Evolutionary conservation across 1,140 invertebrate species (phyloP).

Genomic region (Drosophila jambulina): DNA sequence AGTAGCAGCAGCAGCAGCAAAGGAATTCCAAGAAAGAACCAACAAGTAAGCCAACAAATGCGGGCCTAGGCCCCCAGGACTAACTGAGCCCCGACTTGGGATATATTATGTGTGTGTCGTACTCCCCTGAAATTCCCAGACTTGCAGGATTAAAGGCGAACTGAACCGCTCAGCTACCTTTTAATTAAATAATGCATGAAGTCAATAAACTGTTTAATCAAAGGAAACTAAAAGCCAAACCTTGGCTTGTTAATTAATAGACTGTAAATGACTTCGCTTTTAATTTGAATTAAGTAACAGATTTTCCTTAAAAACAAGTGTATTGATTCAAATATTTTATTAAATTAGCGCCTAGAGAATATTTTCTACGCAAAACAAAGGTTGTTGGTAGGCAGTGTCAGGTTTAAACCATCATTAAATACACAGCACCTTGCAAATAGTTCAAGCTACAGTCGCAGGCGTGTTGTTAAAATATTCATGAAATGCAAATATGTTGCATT

Average conservation of each 20-base stretch:
- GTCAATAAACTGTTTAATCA: slow-evolving; percentile 6
- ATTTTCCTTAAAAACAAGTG: neutral
- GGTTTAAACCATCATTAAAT: neutral
- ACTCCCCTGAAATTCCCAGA: slow-evolving; percentile 1
- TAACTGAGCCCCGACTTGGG: slow-evolving; percentile 2
- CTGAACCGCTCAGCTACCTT: neutral
- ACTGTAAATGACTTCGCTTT: neutral
- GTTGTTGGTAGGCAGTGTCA: neutral
- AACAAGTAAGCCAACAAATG: slow-evolving; percentile 31
- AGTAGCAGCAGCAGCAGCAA: slow-evolving; percentile 19
- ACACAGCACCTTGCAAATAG: neutral
- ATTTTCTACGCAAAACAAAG: neutral
- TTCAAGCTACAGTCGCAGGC: neutral
- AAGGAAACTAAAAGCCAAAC: neutral
- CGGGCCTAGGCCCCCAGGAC: slow-evolving; percentile 1
- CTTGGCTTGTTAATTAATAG: neutral
- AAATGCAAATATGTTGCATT: slow-evolving; percentile 26
- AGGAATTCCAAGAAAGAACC: slow-evolving; percentile 26
- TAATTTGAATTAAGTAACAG: neutral
- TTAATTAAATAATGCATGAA: slow-evolving; percentile 6
- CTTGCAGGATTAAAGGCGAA: slow-evolving; percentile 1
- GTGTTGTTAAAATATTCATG: slow-evolving; percentile 16
- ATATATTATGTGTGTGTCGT: neutral
- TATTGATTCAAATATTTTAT: too few species aligned
- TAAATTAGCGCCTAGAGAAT: neutral